Percentiles rank a stretch among this genome's conserved stretches.
Conservation (phyloP, 2,888 invertebrate species). For the Noctua janthina region DNA sequence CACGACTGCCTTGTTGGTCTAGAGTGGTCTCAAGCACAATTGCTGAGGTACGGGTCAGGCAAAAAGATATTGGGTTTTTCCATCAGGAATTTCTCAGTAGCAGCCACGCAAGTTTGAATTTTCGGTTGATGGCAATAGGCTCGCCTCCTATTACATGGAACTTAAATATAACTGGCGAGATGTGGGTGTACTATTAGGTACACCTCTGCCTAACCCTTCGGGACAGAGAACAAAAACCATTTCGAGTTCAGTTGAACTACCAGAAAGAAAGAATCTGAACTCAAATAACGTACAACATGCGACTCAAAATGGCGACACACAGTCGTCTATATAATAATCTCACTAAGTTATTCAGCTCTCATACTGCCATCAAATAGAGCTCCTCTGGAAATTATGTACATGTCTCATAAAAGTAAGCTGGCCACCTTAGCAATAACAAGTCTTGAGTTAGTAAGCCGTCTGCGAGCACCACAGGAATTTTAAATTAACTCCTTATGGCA, state of each 20-base stretch:
- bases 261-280: neutral
- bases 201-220: no score
- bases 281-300: neutral
- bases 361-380: constrained; percentile 13
- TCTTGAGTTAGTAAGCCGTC: constrained; percentile 6
- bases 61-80: no score
- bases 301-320: constrained; percentile 12
- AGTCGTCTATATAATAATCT: constrained; percentile 25
- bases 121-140: no score
- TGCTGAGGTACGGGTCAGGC: no score
- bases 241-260: neutral
- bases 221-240: neutral
- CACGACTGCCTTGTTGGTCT: neutral
- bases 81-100: no score
- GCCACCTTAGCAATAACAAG: constrained; percentile 32
- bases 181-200: no score
- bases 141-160: no score
- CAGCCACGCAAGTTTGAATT: no score
- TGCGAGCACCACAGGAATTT: constrained; percentile 24
- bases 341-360: constrained; percentile 37
- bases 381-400: constrained; percentile 24
- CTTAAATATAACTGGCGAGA: no score
- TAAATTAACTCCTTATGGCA: constrained; percentile 38
- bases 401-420: constrained; percentile 34
- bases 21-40: no score